phyloP scores from a whole-genome alignment of 2,888 invertebrate species.

The Trissolcus japonicus region DNA sequence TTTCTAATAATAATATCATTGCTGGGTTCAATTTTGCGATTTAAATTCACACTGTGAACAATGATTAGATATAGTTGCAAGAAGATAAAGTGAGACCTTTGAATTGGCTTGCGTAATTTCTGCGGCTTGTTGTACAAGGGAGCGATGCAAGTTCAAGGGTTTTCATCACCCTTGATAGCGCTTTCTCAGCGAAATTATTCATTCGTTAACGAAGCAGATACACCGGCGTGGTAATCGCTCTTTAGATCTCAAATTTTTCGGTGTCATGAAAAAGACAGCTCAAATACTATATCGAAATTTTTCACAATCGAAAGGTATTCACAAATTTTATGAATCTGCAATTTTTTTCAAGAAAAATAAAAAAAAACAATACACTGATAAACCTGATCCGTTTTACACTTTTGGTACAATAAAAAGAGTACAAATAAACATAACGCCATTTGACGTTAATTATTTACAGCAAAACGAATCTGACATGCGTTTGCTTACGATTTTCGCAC shows the following conservation, averaged over 20 bases:
- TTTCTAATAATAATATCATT: constrained; percentile 41
- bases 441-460: constrained; percentile 10
- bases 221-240: constrained; percentile 55
- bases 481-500: constrained; percentile 23
- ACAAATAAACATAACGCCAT: too few species aligned
- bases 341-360: too few species aligned
- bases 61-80: constrained; percentile 47
- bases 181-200: constrained; percentile 57
- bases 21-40: constrained; percentile 36
- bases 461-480: constrained; percentile 10
- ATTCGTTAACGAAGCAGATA: constrained; percentile 59
- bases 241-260: constrained; percentile 60
- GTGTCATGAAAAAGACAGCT: constrained; percentile 18
- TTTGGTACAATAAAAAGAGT: too few species aligned
- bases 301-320: too few species aligned
- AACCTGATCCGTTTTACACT: too few species aligned
- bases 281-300: too few species aligned
- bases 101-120: constrained; percentile 48
- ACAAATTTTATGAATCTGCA: too few species aligned
- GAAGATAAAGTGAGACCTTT: constrained; percentile 48
- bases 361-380: too few species aligned
- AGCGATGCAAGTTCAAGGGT: constrained; percentile 55
- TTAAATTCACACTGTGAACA: constrained; percentile 32
- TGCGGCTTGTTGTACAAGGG: constrained; percentile 45
- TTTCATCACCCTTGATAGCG: constrained; percentile 54